Conservation (phyloP, 1,140 invertebrate genomes). For the Aricia agestis region DNA sequence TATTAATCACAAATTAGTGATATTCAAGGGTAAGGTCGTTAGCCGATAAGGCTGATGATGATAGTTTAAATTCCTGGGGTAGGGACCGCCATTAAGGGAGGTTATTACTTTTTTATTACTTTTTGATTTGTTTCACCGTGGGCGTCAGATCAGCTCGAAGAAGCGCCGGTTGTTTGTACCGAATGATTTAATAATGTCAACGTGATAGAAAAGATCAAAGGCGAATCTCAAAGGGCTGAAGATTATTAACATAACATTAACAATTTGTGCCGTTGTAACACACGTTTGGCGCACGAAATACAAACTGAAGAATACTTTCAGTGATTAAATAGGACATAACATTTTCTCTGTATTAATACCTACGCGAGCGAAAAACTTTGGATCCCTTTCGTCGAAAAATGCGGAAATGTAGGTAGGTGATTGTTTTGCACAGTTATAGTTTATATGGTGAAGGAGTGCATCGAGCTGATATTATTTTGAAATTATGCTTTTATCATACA, state of each 20-base stretch:
- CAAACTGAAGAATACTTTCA: no score
- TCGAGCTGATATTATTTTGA: no score
- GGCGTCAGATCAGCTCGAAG: not conserved
- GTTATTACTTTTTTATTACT: slow-evolving; percentile 3
- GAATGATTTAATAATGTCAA: not conserved
- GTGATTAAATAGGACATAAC: no score
- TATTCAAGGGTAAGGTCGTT: not conserved
- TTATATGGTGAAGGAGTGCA: no score
- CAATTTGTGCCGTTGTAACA: not conserved
- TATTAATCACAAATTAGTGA: no score
- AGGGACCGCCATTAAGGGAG: not conserved
- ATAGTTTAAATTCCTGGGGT: not conserved
- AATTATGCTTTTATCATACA: no score
- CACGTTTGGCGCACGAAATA: no score
- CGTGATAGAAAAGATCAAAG: not conserved
- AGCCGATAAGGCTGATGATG: not conserved
- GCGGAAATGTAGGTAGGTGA: no score
- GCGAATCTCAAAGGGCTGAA: not conserved
- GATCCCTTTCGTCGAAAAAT: no score
- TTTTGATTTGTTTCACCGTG: slow-evolving; percentile 1
- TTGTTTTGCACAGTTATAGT: no score
- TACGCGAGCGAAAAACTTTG: no score
- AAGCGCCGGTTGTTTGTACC: not conserved
- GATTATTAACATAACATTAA: not conserved
- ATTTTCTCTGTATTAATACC: no score